phyloP scores from a whole-genome alignment of 2,888 invertebrate species.

The Peribatodes rhomboidaria region DNA sequence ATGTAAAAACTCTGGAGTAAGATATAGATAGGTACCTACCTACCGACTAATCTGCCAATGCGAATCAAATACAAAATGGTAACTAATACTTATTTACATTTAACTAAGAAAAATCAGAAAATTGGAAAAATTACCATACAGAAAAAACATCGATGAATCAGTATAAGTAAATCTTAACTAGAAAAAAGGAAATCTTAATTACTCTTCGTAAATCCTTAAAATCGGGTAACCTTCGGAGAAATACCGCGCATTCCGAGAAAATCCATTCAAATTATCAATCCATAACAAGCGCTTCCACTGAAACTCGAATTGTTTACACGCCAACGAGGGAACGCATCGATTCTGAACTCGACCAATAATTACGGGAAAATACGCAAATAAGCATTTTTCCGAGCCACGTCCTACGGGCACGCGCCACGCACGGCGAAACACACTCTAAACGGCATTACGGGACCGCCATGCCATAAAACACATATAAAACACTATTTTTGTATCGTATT shows the following conservation, averaged over 20 bases:
- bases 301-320: conserved; percentile 34
- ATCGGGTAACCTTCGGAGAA: background rate
- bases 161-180: background rate
- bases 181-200: background rate
- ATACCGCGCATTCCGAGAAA: conserved; percentile 30
- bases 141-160: background rate
- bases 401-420: conserved; percentile 42
- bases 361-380: conserved; percentile 48
- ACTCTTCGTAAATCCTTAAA: conserved; percentile 8
- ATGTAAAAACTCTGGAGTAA: background rate
- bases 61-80: background rate
- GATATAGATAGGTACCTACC: background rate
- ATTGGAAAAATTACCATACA: background rate
- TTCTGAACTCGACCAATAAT: conserved; percentile 26
- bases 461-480: conserved; percentile 75
- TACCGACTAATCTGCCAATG: too few species aligned
- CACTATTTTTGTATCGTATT: conserved; percentile 77
- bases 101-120: background rate
- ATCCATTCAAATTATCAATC: conserved; percentile 26
- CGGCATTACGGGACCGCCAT: conserved; percentile 68
- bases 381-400: conserved; percentile 41
- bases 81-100: background rate
- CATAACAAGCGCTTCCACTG: conserved; percentile 27
- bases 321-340: conserved; percentile 23
- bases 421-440: conserved; percentile 55